A percentile compares a stretch with the other conserved stretches of the same genome.
Conservation (phyloP, 2,888 invertebrate genomes). For the Chironomus tentans region DNA sequence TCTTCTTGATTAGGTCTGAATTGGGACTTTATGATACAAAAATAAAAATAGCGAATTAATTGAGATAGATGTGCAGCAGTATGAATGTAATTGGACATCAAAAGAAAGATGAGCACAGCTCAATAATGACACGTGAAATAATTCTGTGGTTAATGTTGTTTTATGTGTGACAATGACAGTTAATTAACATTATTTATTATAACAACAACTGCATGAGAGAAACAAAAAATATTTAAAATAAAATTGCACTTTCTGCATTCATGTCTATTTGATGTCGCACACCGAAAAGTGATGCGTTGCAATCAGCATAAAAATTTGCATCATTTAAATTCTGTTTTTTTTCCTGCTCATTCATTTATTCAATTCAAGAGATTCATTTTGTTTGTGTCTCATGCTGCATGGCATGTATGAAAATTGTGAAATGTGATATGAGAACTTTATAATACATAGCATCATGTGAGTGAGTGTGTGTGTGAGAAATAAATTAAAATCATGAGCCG, state of each 20-base stretch:
- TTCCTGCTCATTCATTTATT: neutral
- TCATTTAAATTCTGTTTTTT: conserved; percentile 13
- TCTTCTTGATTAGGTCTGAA: no score
- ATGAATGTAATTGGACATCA: neutral
- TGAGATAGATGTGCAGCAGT: no score
- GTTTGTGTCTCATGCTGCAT: no score
- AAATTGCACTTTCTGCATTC: neutral
- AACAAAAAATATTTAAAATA: no score
- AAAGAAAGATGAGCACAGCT: neutral
- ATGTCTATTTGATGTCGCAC: neutral
- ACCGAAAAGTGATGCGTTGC: conserved; percentile 15
- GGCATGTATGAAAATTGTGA: neutral
- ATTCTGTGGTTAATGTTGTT: conserved; percentile 1
- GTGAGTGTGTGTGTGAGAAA: neutral
- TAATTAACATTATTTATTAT: conserved; percentile 24
- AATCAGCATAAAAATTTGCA: conserved; percentile 12
- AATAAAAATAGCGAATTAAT: neutral
- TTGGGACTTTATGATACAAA: no score
- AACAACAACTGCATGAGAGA: neutral
- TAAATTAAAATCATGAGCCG: conserved; percentile 12
- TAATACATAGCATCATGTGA: no score
- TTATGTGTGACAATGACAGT: conserved; percentile 26
- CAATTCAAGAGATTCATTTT: neutral
- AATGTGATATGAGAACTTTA: neutral
- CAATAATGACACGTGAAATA: conserved; percentile 1